Evolutionary conservation across 2,113 vertebrate species (phyloP), one percentile per base, ranked within the genome.

Genomic region (Peromyscus californicus): DNA sequence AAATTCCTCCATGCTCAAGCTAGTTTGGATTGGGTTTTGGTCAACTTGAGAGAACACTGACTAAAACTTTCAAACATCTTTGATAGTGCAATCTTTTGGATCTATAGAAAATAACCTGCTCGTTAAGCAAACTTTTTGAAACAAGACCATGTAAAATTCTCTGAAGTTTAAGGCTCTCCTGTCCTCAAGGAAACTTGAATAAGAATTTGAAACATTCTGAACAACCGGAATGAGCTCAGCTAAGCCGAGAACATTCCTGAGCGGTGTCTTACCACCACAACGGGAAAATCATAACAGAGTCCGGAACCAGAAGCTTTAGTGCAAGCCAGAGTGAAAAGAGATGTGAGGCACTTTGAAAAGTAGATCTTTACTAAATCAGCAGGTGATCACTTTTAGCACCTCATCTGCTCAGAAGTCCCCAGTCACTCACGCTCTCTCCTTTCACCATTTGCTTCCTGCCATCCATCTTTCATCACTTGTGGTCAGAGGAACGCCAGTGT

Each of bases 201-300:
- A 91, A 75, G 83, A 96, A 94, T 91, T 67, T 57, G 86, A 97
- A 97, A 94, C 95, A 96, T 93, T 98, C 69, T 96, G 88, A 96
- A 87, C 69, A 54, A 93, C 76, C 90, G 67, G 59, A 98, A 96
- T 94, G 87, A 96, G 67, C 70, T 97, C 94, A 95, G 90, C 74
- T 95, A 72, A 96, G 65, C 57, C 92, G 11, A 96, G 96, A 96
- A 94, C 96, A 94, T 97, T 95, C 93, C 63, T 95, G 57, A 97
- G 59, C 82, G 36, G 7, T 84, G 89, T 96, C 90, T 84, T 89
- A 83, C 51, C 33, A 91, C 97, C 69, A 39, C 96, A 96, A 82
- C 0, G 1, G 89, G 22, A 88, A 91, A 95, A 97, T 94, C 89
- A 78, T 87, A 97, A 96, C 11, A 74, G 24, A 92, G 26, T 92